These are phyloP conservation scores for Tinamus guttatus DNA, from an alignment of 2,113 vertebrate species.

Conservation along the genomic window DNA sequence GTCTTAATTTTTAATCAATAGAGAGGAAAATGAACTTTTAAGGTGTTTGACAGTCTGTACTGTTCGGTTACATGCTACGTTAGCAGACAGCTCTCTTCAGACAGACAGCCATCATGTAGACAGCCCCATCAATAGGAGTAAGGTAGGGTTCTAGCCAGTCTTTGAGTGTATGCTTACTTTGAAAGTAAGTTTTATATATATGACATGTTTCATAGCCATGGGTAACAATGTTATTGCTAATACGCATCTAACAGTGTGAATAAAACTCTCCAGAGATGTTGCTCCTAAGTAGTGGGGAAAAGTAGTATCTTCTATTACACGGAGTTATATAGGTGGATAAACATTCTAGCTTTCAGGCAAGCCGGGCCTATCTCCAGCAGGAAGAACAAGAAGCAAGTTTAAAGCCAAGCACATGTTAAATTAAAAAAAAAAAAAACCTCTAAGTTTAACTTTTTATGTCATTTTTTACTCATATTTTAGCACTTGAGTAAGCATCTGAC, in stretches of 20 bases:
- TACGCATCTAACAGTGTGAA: not conserved
- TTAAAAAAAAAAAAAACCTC: not conserved
- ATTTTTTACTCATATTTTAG: not conserved
- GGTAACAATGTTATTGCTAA: not conserved
- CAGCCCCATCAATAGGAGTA: not conserved
- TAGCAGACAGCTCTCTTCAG: not conserved
- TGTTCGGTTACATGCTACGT: not conserved
- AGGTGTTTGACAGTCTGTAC: not conserved
- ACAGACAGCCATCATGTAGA: rapidly evolving
- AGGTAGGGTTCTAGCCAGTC: not conserved
- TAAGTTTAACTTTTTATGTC: not conserved
- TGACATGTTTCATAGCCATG: not conserved
- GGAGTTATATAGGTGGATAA: not conserved
- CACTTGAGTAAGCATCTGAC: not conserved
- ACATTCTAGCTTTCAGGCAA: not conserved
- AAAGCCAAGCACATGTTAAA: not conserved
- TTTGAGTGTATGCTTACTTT: not conserved
- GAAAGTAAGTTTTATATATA: not conserved
- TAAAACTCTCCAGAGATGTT: not conserved
- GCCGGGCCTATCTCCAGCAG: not conserved
- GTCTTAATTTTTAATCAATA: not conserved
- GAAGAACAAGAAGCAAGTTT: not conserved
- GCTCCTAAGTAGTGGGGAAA: not conserved
- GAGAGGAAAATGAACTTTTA: not conserved
- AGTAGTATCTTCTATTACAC: not conserved